These are phyloP conservation scores for Eucidaris tribuloides DNA, from an alignment of 35 echinoderm and acorn worm species.

Conservation along the genomic window DNA sequence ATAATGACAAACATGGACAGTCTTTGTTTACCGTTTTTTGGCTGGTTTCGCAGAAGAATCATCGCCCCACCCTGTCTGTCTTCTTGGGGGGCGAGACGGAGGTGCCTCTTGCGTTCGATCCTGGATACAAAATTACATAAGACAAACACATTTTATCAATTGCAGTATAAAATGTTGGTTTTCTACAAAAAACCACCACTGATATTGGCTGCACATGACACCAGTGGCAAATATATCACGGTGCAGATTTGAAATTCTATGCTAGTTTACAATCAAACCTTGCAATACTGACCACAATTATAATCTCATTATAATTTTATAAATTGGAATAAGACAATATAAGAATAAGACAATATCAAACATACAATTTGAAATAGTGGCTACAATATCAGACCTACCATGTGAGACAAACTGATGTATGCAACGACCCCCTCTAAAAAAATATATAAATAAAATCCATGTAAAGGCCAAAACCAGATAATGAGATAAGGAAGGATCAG, in stretches of 20 bases:
- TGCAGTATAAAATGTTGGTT: too few relatives aligned
- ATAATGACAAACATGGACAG: neutral
- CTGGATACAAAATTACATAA: neutral
- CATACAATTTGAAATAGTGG: too few relatives aligned
- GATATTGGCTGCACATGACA: neutral
- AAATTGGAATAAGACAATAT: too few relatives aligned
- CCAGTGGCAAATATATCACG: neutral
- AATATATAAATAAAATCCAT: too few relatives aligned
- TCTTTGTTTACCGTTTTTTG: conserved; percentile 24
- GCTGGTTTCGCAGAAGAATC: conserved; percentile 46
- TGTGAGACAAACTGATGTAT: too few relatives aligned
- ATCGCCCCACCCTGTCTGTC: conserved; percentile 86
- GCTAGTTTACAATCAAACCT: neutral
- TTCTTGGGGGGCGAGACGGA: conserved; percentile 61
- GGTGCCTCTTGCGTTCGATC: conserved; percentile 1
- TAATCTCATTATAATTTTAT: too few relatives aligned
- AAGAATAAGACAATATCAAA: too few relatives aligned
- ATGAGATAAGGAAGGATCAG: too few relatives aligned
- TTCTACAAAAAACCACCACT: neutral
- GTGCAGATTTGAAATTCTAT: neutral
- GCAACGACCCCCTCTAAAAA: too few relatives aligned
- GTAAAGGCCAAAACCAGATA: too few relatives aligned
- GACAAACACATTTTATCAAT: neutral
- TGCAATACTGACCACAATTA: neutral
- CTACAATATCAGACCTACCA: too few relatives aligned